Evolutionary conservation across 1,140 invertebrate genomes (phyloP).

Genomic region (Oryctes rhinoceros): DNA sequence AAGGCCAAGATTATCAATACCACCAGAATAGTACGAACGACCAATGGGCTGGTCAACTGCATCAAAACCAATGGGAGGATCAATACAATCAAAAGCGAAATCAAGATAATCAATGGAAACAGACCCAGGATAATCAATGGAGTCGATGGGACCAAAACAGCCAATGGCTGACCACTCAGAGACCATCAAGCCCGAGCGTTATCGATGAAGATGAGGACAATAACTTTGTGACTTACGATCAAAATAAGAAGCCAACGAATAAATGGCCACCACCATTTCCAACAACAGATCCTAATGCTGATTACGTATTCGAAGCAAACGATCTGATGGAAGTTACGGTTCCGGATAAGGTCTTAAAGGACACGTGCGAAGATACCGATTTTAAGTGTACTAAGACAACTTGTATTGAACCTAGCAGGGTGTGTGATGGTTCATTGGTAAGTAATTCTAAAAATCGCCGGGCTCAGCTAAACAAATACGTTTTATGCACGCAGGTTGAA

Average conservation of each 20-base stretch:
- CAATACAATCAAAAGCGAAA: neutral
- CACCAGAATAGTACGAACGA: neutral
- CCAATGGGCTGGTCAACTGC: neutral
- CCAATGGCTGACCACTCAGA: neutral
- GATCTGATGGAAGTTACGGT: slow-evolving; percentile 43
- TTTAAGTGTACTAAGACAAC: slow-evolving; percentile 52
- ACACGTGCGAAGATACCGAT: slow-evolving; percentile 47
- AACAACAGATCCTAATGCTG: slow-evolving; percentile 65
- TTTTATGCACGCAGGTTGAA: too few species aligned
- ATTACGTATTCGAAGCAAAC: slow-evolving; percentile 55
- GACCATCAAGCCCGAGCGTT: neutral
- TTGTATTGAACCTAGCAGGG: slow-evolving; percentile 74
- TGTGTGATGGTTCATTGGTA: slow-evolving; percentile 73
- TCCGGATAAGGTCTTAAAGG: neutral
- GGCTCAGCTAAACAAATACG: too few species aligned
- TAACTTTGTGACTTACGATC: neutral
- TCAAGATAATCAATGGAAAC: neutral
- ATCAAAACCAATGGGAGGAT: neutral
- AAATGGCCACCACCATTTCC: slow-evolving; percentile 53
- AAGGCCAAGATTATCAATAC: neutral
- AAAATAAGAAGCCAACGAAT: slow-evolving; percentile 11
- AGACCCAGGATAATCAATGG: neutral
- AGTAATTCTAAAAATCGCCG: slow-evolving; percentile 2
- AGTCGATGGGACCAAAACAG: neutral
- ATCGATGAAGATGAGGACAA: neutral